Conservation (phyloP, 2,113 vertebrate species). For the Erythrocercus mccallii region DNA sequence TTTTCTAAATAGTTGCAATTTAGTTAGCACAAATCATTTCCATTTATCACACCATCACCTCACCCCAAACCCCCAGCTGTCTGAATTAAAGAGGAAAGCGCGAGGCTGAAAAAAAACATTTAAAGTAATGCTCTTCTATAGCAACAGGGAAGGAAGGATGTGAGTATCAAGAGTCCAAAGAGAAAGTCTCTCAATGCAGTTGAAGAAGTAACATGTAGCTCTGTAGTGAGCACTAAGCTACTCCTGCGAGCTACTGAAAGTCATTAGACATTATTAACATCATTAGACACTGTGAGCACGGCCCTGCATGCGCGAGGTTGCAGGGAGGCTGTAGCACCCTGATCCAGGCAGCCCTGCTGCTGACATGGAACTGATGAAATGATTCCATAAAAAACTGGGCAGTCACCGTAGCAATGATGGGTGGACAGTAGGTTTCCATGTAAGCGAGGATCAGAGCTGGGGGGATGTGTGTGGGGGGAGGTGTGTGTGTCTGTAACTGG, state of each 20-base stretch:
- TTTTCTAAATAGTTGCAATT: too few relatives aligned
- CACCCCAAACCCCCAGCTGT: too few relatives aligned
- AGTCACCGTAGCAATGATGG: fast-evolving
- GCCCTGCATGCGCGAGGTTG: neutral
- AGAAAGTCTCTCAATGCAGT: neutral
- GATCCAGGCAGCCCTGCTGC: neutral
- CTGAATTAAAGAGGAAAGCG: neutral
- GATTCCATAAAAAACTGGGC: neutral
- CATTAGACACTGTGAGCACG: neutral
- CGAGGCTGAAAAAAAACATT: neutral
- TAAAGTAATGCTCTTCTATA: neutral
- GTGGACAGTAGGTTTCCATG: neutral
- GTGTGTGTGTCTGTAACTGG: fast-evolving
- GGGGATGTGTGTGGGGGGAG: fast-evolving
- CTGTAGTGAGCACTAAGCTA: neutral
- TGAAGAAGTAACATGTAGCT: neutral
- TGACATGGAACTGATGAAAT: neutral
- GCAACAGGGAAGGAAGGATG: neutral
- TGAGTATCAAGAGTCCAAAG: neutral
- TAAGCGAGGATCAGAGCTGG: neutral
- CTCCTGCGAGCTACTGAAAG: neutral
- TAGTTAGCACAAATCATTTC: too few relatives aligned
- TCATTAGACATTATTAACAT: neutral
- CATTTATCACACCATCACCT: neutral
- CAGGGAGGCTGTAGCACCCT: neutral